These are phyloP conservation scores for Lingula anatina DNA, from an alignment of 2,888 invertebrate genomes.

Conservation along the genomic window DNA sequence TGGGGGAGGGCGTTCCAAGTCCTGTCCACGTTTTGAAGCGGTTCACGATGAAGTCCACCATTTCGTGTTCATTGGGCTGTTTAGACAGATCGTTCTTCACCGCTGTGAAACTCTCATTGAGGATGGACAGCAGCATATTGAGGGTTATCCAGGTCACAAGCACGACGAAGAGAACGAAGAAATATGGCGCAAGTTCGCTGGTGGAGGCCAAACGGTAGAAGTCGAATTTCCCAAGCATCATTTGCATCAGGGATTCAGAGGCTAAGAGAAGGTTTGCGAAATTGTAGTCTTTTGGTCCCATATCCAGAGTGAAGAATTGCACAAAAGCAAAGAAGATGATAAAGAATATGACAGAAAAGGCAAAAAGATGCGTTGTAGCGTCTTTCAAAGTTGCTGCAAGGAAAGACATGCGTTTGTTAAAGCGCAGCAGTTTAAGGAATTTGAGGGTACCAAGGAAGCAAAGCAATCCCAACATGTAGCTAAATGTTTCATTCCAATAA, in stretches of 20 bases:
- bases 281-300: constrained; percentile 24
- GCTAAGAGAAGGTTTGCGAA: constrained; percentile 27
- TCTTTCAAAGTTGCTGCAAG: constrained; percentile 40
- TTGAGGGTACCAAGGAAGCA: constrained; percentile 56
- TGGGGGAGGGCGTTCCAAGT: constrained; percentile 17
- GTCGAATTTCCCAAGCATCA: constrained; percentile 52
- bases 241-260: constrained; percentile 41
- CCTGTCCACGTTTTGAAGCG: constrained; percentile 35
- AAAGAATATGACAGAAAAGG: constrained; percentile 48
- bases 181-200: constrained; percentile 11
- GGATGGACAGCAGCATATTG: constrained; percentile 48
- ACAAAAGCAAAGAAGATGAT: constrained; percentile 49
- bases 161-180: constrained; percentile 37
- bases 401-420: constrained; percentile 51
- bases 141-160: constrained; percentile 41
- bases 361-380: constrained; percentile 34
- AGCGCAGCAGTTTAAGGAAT: constrained; percentile 55
- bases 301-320: constrained; percentile 48
- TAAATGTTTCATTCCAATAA: constrained; percentile 53
- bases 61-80: constrained; percentile 46
- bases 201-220: constrained; percentile 39
- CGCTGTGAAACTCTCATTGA: constrained; percentile 41
- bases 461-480: constrained; percentile 54
- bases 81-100: constrained; percentile 32
- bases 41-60: constrained; percentile 36